Conservation (phyloP, 2,888 invertebrate genomes). For the Drosophila kanekoi region DNA sequence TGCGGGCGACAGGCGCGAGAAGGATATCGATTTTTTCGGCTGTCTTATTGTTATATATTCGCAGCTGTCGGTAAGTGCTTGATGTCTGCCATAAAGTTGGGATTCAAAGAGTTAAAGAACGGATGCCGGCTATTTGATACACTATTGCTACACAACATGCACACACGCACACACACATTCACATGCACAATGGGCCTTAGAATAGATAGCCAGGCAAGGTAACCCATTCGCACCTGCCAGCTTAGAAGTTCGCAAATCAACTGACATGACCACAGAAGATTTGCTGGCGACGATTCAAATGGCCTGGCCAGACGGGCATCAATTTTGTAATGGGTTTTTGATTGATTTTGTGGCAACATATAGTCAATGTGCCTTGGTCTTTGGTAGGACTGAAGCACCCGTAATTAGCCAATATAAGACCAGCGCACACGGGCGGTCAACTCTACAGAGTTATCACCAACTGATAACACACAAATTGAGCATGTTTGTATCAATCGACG, state of each 20-base stretch:
- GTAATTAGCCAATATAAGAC: slow-evolving; percentile 47
- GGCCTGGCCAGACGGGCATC: slow-evolving; percentile 1
- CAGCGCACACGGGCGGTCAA: slow-evolving; percentile 12
- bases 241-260: slow-evolving; percentile 58
- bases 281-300: no score
- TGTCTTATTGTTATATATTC: slow-evolving; percentile 68
- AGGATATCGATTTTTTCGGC: slow-evolving; percentile 76
- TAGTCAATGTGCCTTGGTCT: slow-evolving; percentile 33
- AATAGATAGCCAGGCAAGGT: not conserved
- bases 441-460: slow-evolving; percentile 16
- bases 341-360: slow-evolving; percentile 57
- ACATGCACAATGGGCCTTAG: slow-evolving; percentile 1
- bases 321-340: slow-evolving; percentile 67
- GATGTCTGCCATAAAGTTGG: slow-evolving; percentile 50
- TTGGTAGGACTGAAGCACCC: slow-evolving; percentile 15
- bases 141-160: no score
- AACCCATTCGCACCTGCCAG: slow-evolving; percentile 38
- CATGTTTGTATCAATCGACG: slow-evolving; percentile 19
- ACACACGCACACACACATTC: slow-evolving; percentile 12
- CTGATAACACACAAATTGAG: slow-evolving; percentile 32
- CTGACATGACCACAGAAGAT: slow-evolving; percentile 47
- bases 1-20: slow-evolving; percentile 57
- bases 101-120: slow-evolving; percentile 5
- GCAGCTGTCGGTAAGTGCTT: slow-evolving; percentile 60
- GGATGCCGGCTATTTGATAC: not conserved